These are phyloP conservation scores for Hypanus sabinus DNA, from an alignment of 2,113 vertebrate species.

Conservation along the genomic window DNA sequence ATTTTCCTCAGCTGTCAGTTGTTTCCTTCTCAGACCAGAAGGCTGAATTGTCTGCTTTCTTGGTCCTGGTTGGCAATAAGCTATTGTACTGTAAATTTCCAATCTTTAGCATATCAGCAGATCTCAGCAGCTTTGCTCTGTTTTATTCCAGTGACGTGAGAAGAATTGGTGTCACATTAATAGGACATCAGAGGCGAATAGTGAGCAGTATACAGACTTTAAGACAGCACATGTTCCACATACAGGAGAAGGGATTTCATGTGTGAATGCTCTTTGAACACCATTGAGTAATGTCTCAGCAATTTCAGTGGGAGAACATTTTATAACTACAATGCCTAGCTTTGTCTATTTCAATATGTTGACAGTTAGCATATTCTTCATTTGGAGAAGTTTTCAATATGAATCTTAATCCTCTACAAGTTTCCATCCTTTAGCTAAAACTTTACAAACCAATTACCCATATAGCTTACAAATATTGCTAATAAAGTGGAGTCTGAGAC, in stretches of 20 bases:
- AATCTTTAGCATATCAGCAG: not conserved
- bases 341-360: conserved; percentile 29
- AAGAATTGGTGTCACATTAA: conserved; percentile 84
- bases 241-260: conserved; percentile 95
- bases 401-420: conserved; percentile 31
- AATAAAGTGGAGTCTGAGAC: conserved; percentile 29
- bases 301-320: conserved; percentile 55
- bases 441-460: not conserved
- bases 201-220: conserved; percentile 93
- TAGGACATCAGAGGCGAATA: conserved; percentile 94
- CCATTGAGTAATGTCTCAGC: conserved; percentile 77
- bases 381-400: conserved; percentile 31
- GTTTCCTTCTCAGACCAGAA: not conserved
- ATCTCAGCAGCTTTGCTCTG: not conserved
- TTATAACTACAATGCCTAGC: conserved; percentile 37
- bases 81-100: not conserved
- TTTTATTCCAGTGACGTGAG: conserved; percentile 79
- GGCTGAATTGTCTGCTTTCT: not conserved
- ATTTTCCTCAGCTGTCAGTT: not conserved
- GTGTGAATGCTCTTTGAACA: conserved; percentile 70
- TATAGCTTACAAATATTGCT: conserved; percentile 25
- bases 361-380: conserved; percentile 28
- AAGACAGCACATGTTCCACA: conserved; percentile 83
- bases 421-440: conserved; percentile 35
- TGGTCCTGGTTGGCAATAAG: not conserved